Evolutionary conservation across 2,113 vertebrate genomes (phyloP), one percentile per base, ranked within the genome.

Genomic region (Menidia beryllina): DNA sequence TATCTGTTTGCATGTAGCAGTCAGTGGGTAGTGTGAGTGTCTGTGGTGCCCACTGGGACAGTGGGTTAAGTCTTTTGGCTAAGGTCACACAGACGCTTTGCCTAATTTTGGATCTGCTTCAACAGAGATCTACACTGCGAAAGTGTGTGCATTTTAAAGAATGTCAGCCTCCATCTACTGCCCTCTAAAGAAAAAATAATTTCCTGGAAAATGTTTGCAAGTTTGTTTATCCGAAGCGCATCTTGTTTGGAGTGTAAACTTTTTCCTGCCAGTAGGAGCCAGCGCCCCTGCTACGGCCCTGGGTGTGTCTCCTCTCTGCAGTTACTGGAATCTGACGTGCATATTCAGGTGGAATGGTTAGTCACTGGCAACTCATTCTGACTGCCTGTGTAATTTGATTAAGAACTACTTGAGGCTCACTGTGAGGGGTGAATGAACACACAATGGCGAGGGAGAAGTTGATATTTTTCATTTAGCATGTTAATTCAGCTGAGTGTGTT

Each of bases 41-140:
- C 54, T 81, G 85, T 76, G 83, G 66, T 49, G 52, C 75, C 43
- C 70, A 45, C 47, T 52, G 27, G 53, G 47, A 54, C 70, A 45
- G 41, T 52, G 27, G 53, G 47, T 51, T 45, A 45, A 45, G n/a
- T 45, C 17, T 15, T 45, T 45, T n/a, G 7, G 13, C 17, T 19
- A 45, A 96, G 95, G 94, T 93, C 95, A 77, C 73, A 63, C 54
- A 84, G 87, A 92, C 95, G 91, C 94, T 92, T 34, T 72, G 84
- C 86, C 95, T 97, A 95, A 95, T 94, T 96, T 95, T 95, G 95
- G 94, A 94, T 88, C 86, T 60, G 56, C 75, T 92, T 92, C 81
- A 82, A 89, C n/a, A 17, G 7, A 45, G 41, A 41, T 14, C 41
- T 19, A 45, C 41, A 19, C 2, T 45, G 41, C 17, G 5, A 19